A percentile compares a stretch with the other conserved stretches of the same genome.
Evolutionary conservation across 2,113 vertebrate genomes (phyloP).

Genomic region (Atractosteus spatula): DNA sequence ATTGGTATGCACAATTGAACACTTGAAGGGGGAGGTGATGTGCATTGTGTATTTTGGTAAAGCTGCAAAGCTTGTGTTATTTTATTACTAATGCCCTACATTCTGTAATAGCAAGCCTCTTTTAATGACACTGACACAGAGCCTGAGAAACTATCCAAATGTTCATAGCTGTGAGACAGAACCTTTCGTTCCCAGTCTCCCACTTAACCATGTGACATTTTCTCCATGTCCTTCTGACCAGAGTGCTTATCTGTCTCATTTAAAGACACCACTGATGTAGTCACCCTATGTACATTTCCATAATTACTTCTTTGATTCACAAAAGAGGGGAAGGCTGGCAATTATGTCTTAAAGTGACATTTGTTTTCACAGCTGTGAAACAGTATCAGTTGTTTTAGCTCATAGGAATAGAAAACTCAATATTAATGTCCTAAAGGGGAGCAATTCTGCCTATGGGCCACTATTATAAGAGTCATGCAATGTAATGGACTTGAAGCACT

Average conservation of each 20-base stretch:
- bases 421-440: too few species aligned
- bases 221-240: not conserved
- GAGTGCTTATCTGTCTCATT: not conserved
- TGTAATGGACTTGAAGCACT: too few species aligned
- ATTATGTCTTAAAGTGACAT: slow-evolving; percentile 27
- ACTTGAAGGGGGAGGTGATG: not conserved
- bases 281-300: slow-evolving; percentile 25
- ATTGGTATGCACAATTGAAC: not conserved
- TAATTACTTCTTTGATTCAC: slow-evolving; percentile 36
- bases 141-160: slow-evolving; percentile 25
- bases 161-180: slow-evolving; percentile 5
- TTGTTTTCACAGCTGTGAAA: slow-evolving; percentile 41
- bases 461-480: too few species aligned
- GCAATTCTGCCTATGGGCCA: too few species aligned
- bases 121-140: slow-evolving; percentile 19
- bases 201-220: not conserved
- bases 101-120: not conserved
- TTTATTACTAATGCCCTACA: not conserved
- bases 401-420: too few species aligned
- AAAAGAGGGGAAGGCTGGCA: slow-evolving; percentile 8
- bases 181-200: not conserved
- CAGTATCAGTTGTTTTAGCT: too few species aligned
- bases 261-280: not conserved
- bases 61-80: not conserved
- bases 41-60: not conserved